phyloP scores from a whole-genome alignment of 2,797 vertebrate genomes.

The Myotis myotis region DNA sequence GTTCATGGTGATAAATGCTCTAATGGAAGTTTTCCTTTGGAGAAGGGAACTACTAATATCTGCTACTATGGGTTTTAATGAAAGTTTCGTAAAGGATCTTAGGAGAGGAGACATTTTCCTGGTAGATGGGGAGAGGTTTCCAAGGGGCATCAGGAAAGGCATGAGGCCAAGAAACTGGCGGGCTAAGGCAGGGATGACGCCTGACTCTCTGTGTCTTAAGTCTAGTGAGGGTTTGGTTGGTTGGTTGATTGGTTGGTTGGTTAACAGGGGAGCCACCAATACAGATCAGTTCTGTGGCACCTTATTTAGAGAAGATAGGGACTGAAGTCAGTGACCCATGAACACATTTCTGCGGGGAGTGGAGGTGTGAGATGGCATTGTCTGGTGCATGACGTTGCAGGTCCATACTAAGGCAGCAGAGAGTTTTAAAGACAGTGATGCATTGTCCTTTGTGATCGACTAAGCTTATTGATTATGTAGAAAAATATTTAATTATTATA shows the following conservation, averaged over 20 bases:
- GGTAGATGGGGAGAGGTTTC: background rate
- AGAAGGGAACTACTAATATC: background rate
- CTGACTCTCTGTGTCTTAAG: background rate
- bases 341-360: background rate
- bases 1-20: background rate
- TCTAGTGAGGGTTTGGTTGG: background rate
- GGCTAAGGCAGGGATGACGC: background rate
- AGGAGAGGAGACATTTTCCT: background rate
- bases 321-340: background rate
- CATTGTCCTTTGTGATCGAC: background rate
- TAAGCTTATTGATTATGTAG: background rate
- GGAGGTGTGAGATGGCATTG: background rate
- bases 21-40: background rate
- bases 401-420: too few species aligned
- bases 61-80: background rate
- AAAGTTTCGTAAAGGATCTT: background rate
- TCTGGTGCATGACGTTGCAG: background rate
- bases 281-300: background rate
- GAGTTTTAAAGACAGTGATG: background rate
- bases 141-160: background rate
- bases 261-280: background rate
- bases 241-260: conserved; percentile 13
- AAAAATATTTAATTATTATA: background rate
- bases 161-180: background rate
- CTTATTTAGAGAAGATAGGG: background rate